Base-by-base conservation (phyloP, 2,888 invertebrate species). In the Phyto melanocephala region DNA sequence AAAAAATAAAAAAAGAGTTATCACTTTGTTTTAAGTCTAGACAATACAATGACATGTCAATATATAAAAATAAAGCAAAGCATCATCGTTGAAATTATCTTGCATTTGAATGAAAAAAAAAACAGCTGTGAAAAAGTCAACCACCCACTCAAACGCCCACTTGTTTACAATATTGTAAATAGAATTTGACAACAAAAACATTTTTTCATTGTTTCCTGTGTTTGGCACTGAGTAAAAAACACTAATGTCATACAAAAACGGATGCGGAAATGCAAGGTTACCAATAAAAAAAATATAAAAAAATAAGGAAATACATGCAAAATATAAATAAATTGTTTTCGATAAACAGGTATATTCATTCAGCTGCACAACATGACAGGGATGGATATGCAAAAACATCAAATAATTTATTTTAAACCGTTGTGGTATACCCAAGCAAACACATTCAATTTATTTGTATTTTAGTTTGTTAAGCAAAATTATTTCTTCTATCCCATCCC, bases 41-140 rank as follows among this genome's bases (percentile, higher is more conserved):
- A 82, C 82, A 82, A 82, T 62, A 56, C 68, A 81, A 81, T 78
- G 81, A 79, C 75, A 79, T 75, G 82, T 60, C 79, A 62, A 82
- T 82, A 79, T 58, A 78, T 35, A 62, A 45, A 72, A 33, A 81
- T 65, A 75, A 71, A 67, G 79, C 65, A 60, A 67, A 47, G 60
- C 70, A 79, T 79, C 79, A 76, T 70, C 71, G 65, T 15, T 47
- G 3, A 72, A 60, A 67, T 47, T 40, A 47, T 40, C 40, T 47
- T 7, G 15, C 0, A 28, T 35, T 7, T n/a, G 13, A 45, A 52
- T 1, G 28, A 28, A 52, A 54, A 33, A 22, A 52, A 15, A 11
- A 28, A 15, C 20, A 67, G n/a, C 20, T 58, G 24, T 13, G 20
- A 54, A 63, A 54, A 63, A 74, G 42, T 54, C 65, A 47, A 37